These are phyloP conservation scores for Scaptomyza reducta DNA, from an alignment of 2,888 invertebrate species.

Conservation along the genomic window DNA sequence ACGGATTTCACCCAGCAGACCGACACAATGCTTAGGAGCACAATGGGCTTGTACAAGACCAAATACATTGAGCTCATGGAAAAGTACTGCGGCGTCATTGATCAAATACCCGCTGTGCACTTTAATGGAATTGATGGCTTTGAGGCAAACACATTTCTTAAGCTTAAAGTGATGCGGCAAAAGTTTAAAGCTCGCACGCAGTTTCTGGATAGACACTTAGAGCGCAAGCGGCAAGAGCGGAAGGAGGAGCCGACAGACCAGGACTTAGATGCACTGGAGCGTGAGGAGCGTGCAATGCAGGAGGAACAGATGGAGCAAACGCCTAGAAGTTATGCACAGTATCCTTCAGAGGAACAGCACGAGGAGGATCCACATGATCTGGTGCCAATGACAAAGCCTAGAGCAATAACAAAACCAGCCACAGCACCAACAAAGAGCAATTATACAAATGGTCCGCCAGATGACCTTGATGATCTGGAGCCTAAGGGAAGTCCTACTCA, in stretches of 20 bases:
- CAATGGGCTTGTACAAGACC: constrained; percentile 83
- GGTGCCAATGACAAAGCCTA: constrained; percentile 18
- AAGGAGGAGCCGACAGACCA: constrained; percentile 15
- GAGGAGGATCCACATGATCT: constrained; percentile 45
- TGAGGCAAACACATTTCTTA: constrained; percentile 85
- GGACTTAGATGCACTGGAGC: constrained; percentile 71
- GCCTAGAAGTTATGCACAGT: constrained; percentile 20
- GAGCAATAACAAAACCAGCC: constrained; percentile 1
- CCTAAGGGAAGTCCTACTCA: constrained; percentile 5
- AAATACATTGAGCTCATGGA: constrained; percentile 87
- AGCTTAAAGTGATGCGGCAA: constrained; percentile 86
- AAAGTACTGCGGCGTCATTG: constrained; percentile 87
- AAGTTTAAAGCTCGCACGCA: constrained; percentile 86
- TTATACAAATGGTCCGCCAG: constrained; percentile 43
- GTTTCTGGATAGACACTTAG: constrained; percentile 81
- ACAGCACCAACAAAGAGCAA: constrained; percentile 9
- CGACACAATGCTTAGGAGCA: constrained; percentile 59
- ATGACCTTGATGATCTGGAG: constrained; percentile 58
- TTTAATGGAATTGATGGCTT: constrained; percentile 87
- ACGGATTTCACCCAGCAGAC: constrained; percentile 62
- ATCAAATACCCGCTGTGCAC: constrained; percentile 87
- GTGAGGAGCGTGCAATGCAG: constrained; percentile 73
- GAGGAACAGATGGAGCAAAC: constrained; percentile 46
- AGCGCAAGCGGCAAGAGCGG: constrained; percentile 69
- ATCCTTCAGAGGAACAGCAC: constrained; percentile 24